These are phyloP conservation scores for Scrobipalpa atriplicella DNA, from an alignment of 2,888 invertebrate species.

Conservation along the genomic window DNA sequence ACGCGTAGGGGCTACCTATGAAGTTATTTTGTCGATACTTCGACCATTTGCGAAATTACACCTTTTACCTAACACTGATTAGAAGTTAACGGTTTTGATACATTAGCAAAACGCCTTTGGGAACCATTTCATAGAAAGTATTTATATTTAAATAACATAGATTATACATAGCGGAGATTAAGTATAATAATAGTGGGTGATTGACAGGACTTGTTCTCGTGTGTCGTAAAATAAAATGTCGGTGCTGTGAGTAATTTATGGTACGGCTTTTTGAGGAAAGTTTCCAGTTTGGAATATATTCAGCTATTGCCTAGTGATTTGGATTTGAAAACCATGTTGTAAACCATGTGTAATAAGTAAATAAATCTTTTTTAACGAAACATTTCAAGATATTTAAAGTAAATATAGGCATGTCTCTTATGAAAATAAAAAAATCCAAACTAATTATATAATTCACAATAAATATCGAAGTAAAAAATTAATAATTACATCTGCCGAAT, in stretches of 20 bases:
- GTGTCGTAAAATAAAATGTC: conserved; percentile 8
- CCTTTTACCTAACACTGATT: conserved; percentile 60
- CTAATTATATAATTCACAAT: too few relatives aligned
- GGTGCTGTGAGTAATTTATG: conserved; percentile 12
- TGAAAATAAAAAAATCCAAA: too few relatives aligned
- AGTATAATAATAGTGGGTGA: conserved; percentile 50
- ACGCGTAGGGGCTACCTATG: conserved; percentile 48
- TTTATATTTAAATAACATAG: conserved; percentile 53
- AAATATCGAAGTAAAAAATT: too few relatives aligned
- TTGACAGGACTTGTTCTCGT: conserved; percentile 44
- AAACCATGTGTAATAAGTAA: too few relatives aligned
- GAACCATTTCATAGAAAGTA: conserved; percentile 55
- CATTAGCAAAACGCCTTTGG: conserved; percentile 58
- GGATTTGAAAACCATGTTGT: too few relatives aligned
- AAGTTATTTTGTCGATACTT: conserved; percentile 54
- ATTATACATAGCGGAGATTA: conserved; percentile 51
- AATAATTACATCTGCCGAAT: too few relatives aligned
- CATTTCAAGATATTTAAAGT: too few relatives aligned
- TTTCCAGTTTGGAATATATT: not conserved
- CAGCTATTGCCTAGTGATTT: not conserved
- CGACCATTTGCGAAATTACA: conserved; percentile 70
- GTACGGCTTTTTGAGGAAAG: not conserved
- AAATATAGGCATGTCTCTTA: too few relatives aligned
- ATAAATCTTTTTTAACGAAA: too few relatives aligned
- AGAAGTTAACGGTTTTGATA: conserved; percentile 62